Conservation (phyloP, 2,113 vertebrate genomes). For the Pseudorasbora parva region DNA sequence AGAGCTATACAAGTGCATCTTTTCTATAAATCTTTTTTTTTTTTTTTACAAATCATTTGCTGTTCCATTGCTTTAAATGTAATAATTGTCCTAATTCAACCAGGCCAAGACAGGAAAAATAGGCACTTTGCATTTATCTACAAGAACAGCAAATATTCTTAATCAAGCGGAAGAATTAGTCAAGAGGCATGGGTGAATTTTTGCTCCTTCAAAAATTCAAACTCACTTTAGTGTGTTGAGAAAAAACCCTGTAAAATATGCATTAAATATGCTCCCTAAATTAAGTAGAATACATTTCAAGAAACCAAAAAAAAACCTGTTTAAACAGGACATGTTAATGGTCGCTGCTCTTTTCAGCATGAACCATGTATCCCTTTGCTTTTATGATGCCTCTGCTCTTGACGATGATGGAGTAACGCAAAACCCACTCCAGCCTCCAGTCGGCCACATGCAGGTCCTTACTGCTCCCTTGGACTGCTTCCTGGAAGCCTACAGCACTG, state of each 20-base stretch:
- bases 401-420: constrained; percentile 95
- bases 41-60: too few species aligned
- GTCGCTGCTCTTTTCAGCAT: constrained; percentile 81
- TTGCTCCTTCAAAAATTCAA: not conserved
- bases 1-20: not conserved
- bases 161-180: not conserved
- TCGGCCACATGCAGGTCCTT: constrained; percentile 74
- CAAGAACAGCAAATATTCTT: not conserved
- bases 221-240: not conserved
- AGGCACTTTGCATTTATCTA: constrained; percentile 21
- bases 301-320: not conserved
- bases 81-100: not conserved
- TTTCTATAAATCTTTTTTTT: not conserved
- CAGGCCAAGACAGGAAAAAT: not conserved
- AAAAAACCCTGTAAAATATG: not conserved
- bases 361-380: constrained; percentile 95
- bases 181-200: not conserved
- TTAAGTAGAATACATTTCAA: not conserved
- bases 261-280: not conserved
- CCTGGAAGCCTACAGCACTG: constrained; percentile 88
- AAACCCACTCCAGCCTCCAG: constrained; percentile 94
- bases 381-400: constrained; percentile 98
- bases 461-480: constrained; percentile 84
- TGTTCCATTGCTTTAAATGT: not conserved
- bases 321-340: constrained; percentile 59